Evolutionary conservation across 2,888 invertebrate species (phyloP).

Genomic region (Drosophila aldrichi): DNA sequence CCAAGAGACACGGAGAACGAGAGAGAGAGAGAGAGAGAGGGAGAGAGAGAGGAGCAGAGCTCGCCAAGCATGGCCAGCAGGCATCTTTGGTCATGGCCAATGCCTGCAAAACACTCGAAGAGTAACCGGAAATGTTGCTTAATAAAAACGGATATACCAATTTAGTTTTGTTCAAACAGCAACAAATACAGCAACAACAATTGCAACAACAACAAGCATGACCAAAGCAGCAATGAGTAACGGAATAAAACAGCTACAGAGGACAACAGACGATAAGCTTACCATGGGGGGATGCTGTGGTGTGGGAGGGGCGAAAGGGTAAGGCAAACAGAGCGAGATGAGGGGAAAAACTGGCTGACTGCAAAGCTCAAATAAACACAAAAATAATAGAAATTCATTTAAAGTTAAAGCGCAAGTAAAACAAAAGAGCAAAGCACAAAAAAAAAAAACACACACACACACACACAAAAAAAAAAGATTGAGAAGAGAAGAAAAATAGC

Average conservation of each 20-base stretch:
- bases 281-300: not conserved
- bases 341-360: constrained; percentile 24
- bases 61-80: constrained; percentile 30
- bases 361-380: constrained; percentile 79
- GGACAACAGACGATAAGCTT: constrained; percentile 43
- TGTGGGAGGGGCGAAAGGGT: not conserved
- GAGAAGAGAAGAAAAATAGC: constrained; percentile 3
- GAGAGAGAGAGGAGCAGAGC: not conserved
- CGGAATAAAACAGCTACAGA: constrained; percentile 64
- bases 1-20: not conserved
- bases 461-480: too few species aligned
- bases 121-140: constrained; percentile 80
- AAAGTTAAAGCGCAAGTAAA: constrained; percentile 75
- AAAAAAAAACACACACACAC: too few species aligned
- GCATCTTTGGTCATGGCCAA: constrained; percentile 43
- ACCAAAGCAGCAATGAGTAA: constrained; percentile 67
- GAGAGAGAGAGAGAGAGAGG: not conserved
- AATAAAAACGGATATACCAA: constrained; percentile 81
- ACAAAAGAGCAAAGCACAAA: constrained; percentile 47
- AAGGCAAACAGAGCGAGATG: too few species aligned
- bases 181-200: constrained; percentile 37
- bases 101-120: constrained; percentile 60
- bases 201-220: constrained; percentile 29
- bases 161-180: constrained; percentile 77
- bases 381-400: constrained; percentile 81